phyloP scores from a whole-genome alignment of 2,113 vertebrate genomes.

The Otocyon megalotis region DNA sequence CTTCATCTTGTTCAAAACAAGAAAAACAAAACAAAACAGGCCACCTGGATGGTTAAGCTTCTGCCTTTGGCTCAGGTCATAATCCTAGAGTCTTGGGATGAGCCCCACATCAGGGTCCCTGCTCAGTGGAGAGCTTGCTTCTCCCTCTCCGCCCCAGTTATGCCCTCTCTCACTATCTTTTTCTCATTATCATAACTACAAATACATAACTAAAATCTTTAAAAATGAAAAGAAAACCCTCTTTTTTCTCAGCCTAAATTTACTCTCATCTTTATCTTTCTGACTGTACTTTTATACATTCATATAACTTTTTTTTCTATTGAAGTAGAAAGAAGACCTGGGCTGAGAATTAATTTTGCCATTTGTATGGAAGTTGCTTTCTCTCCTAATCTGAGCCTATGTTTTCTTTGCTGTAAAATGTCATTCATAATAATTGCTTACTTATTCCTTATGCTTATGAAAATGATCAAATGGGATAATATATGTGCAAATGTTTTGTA shows the following conservation, averaged over 20 bases:
- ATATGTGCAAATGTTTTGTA: neutral
- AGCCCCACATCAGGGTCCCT: no score
- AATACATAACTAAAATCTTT: no score
- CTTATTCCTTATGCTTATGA: neutral
- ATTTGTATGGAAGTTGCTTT: neutral
- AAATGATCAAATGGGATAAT: neutral
- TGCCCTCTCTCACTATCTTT: no score
- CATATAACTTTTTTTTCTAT: neutral
- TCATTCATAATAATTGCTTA: neutral
- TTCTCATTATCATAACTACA: no score
- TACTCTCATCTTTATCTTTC: conserved; percentile 9
- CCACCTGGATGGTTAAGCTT: no score
- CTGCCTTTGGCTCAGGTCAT: no score
- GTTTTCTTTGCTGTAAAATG: neutral
- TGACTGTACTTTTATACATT: neutral
- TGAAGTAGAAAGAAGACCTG: neutral
- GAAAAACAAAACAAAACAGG: no score
- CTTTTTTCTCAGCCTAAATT: neutral
- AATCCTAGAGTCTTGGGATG: no score
- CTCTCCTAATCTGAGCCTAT: neutral
- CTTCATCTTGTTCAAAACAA: neutral
- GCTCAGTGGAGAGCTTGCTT: no score
- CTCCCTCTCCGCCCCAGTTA: no score
- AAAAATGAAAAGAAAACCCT: no score
- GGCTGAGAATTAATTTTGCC: neutral